Evolutionary conservation across 2,113 vertebrate genomes (phyloP).

Genomic region (Pedetes capensis): DNA sequence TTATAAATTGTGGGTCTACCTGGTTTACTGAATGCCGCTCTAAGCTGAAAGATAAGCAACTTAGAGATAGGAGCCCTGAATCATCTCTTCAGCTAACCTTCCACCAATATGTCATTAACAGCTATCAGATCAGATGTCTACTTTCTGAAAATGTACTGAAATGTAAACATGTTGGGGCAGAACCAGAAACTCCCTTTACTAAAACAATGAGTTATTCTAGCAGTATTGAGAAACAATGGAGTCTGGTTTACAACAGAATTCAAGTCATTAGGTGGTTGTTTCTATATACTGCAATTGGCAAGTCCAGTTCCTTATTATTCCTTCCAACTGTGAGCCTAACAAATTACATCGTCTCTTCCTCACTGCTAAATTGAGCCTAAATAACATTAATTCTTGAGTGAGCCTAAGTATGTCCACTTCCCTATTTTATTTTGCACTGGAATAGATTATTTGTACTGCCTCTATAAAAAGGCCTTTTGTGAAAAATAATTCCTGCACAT

Average conservation of each 20-base stretch:
- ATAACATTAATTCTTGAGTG: slow-evolving; percentile 43
- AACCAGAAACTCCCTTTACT: neutral
- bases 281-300: neutral
- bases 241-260: neutral
- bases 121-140: neutral
- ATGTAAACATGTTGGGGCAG: neutral
- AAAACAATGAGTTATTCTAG: neutral
- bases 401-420: slow-evolving; percentile 34
- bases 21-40: neutral
- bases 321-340: neutral
- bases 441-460: neutral
- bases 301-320: neutral
- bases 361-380: neutral
- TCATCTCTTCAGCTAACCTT: neutral
- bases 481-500: neutral
- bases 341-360: neutral
- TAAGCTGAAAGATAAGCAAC: neutral
- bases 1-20: neutral
- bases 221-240: neutral
- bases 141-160: slow-evolving; percentile 5
- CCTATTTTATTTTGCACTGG: neutral
- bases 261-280: slow-evolving; percentile 23
- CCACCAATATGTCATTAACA: neutral
- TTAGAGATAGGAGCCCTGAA: neutral
- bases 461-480: neutral